Conservation (phyloP, 2,888 invertebrate genomes). For the Zeuzera pyrina region DNA sequence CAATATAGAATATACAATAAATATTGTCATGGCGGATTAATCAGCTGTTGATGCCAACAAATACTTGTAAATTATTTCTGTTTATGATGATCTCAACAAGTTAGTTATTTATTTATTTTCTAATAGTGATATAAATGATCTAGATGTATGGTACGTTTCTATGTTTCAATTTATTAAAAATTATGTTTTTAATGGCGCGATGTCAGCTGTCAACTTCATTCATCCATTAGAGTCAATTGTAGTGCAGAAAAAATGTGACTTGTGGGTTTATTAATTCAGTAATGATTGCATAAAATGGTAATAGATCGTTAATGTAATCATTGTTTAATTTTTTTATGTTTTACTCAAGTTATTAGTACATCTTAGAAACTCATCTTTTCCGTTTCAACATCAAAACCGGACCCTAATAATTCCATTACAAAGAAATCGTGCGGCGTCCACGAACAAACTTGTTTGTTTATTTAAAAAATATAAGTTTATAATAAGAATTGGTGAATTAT, state of each 20-base stretch:
- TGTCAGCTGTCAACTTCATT: slow-evolving; percentile 67
- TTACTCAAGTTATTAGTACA: no score
- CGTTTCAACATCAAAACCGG: slow-evolving; percentile 25
- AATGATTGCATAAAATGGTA: slow-evolving; percentile 50
- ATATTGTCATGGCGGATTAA: slow-evolving; percentile 68
- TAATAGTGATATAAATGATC: no score
- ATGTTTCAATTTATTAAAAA: neutral
- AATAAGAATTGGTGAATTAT: no score
- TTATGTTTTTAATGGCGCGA: slow-evolving; percentile 48
- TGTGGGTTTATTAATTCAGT: slow-evolving; percentile 55
- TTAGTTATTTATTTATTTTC: no score
- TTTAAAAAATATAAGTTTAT: slow-evolving; percentile 17
- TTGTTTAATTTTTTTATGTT: slow-evolving; percentile 35
- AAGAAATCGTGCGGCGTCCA: slow-evolving; percentile 61
- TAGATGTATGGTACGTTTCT: no score
- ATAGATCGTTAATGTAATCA: slow-evolving; percentile 37
- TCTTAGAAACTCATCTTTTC: no score
- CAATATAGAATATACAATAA: no score
- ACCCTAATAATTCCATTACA: slow-evolving; percentile 50
- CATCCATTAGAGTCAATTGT: slow-evolving; percentile 68
- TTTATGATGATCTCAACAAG: slow-evolving; percentile 22
- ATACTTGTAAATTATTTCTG: slow-evolving; percentile 35
- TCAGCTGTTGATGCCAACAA: slow-evolving; percentile 66
- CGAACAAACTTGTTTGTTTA: slow-evolving; percentile 42
- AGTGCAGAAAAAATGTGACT: slow-evolving; percentile 69